Evolutionary conservation across 2,888 invertebrate genomes (phyloP).

Genomic region (Metacarcinus magister): DNA sequence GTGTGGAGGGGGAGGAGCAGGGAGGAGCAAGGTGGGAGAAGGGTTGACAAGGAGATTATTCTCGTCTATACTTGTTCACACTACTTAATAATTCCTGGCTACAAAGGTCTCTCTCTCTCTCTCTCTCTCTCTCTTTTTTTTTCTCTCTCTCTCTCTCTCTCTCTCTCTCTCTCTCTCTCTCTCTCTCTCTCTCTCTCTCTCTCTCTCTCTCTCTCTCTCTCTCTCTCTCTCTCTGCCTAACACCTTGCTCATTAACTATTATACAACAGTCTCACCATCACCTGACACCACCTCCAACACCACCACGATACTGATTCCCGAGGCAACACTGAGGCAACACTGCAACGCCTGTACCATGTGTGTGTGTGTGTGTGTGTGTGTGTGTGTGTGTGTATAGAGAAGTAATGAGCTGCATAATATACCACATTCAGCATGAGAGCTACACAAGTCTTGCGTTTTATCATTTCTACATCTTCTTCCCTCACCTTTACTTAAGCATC

Average conservation of each 20-base stretch:
- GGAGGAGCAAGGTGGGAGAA: background rate
- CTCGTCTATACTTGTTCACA: background rate
- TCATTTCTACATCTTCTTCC: no score
- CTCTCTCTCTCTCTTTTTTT: conserved; percentile 6
- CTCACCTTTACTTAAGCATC: no score
- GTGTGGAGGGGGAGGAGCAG: background rate
- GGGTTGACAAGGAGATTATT: background rate
- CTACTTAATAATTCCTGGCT: background rate
- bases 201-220: background rate
- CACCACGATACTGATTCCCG: background rate
- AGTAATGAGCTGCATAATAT: no score
- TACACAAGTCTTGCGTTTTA: no score
- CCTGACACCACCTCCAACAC: background rate
- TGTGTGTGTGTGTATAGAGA: conserved; percentile 16
- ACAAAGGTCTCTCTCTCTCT: background rate
- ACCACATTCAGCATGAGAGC: background rate
- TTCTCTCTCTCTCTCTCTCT: conserved; percentile 38
- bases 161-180: background rate
- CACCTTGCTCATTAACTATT: background rate
- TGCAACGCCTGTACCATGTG: background rate
- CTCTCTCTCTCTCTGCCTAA: conserved; percentile 36
- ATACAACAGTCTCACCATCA: background rate
- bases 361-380: conserved; percentile 45
- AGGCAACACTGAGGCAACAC: background rate
- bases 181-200: background rate